Evolutionary conservation across 1,140 invertebrate species (phyloP).

Genomic region (Pogonomyrmex barbatus): DNA sequence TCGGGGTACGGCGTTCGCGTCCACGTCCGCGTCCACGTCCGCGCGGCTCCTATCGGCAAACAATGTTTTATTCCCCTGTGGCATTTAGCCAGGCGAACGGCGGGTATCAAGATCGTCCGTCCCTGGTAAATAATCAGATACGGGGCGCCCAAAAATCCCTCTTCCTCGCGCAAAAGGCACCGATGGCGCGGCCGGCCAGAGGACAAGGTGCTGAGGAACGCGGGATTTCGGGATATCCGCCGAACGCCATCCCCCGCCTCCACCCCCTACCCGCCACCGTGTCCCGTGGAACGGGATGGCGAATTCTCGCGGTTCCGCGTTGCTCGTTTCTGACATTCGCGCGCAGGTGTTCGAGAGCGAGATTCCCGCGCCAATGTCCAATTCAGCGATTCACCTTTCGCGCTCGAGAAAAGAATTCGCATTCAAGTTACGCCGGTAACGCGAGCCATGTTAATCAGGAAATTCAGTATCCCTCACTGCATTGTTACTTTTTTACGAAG

Average conservation of each 20-base stretch:
- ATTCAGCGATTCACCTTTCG: background rate
- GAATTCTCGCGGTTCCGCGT: constrained; percentile 46
- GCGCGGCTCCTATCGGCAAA: constrained; percentile 67
- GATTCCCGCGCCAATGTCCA: background rate
- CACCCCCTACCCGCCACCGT: background rate
- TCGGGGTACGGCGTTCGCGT: constrained; percentile 7
- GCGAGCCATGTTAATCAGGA: background rate
- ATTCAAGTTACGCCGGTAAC: background rate
- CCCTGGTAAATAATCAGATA: constrained; percentile 78
- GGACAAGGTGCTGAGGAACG: constrained; percentile 28
- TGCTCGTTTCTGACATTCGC: background rate
- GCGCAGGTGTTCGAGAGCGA: constrained; percentile 39
- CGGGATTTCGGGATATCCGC: constrained; percentile 16
- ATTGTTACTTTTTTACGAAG: background rate
- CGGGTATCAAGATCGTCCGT: constrained; percentile 77
- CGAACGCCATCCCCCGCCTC: background rate
- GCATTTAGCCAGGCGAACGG: constrained; percentile 71
- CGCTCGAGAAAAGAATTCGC: background rate
- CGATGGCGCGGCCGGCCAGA: constrained; percentile 43
- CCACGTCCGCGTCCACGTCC: constrained; percentile 33
- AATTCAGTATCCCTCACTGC: background rate
- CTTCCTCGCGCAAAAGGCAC: constrained; percentile 64
- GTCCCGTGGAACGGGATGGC: constrained; percentile 7
- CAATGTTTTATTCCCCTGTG: constrained; percentile 75
- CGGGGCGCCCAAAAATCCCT: constrained; percentile 67